Evolutionary conservation across 2,888 invertebrate genomes (phyloP), one percentile per base, ranked within the genome.

Genomic region (Cyaniris semiargus): DNA sequence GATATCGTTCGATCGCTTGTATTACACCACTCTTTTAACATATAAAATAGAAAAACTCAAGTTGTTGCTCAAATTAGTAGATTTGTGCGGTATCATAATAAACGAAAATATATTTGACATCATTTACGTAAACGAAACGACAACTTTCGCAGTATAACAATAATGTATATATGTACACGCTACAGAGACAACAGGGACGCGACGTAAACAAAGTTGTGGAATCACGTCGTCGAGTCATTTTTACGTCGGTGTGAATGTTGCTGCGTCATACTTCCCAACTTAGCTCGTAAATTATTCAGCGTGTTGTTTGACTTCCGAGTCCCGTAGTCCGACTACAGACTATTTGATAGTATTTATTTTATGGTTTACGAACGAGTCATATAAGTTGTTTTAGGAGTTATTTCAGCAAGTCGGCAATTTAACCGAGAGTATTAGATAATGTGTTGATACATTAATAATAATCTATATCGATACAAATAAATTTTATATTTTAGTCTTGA

Each of bases 201-300:
- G 58, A 66, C 23, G 27, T 27, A 4, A 66, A 66, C 66, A 27
- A 27, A 27, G 15, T 66, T 66, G 27, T 66, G 66, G 27, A 66
- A 66, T 27, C 66, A 15, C 66, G 66, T 31, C 66, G 66, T 31
- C 27, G 27, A 4, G 27, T 66, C 27, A 66, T 66, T 27, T 66
- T 66, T 27, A 27, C 66, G 66, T 66, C 66, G 27, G 27, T 18
- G 66, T 66, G 13, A 66, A 31, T 18, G 31, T 66, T 31, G 66
- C 15, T 15, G 18, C 53, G 27, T 66, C 60, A 66, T 6, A 66
- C 66, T 66, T 66, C 66, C 2, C 15, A 66, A 66, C 66, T 66
- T 66, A 5, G 27, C 66, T 66, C 66, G 66, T 66, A 66, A 66
- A 66, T 66, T 66, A 66, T 66, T 66, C 66, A 66, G 15, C 27